These are phyloP conservation scores for Rhodophaea formosa DNA, from an alignment of 2,888 invertebrate genomes.

Conservation along the genomic window DNA sequence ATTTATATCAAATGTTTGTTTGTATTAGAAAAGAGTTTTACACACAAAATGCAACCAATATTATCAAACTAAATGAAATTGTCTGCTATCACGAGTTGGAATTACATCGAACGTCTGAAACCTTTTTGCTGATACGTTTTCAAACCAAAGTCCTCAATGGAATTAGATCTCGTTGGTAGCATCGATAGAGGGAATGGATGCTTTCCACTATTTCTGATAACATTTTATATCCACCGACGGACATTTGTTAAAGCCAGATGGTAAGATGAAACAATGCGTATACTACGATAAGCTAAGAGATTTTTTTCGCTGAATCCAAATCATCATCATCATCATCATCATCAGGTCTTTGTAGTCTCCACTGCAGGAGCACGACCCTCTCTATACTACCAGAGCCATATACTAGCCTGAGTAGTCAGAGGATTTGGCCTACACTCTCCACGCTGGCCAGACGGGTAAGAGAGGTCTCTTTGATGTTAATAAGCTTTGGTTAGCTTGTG, in stretches of 20 bases:
- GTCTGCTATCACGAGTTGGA: slow-evolving; percentile 1
- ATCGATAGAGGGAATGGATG: neutral
- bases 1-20: neutral
- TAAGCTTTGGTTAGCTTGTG: too few relatives aligned
- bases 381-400: too few relatives aligned
- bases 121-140: slow-evolving; percentile 1
- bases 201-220: slow-evolving; percentile 1
- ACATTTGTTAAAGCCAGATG: neutral
- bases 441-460: too few relatives aligned
- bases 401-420: too few relatives aligned
- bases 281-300: neutral
- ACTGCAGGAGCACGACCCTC: too few relatives aligned
- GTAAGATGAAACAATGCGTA: neutral
- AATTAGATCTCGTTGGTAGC: neutral
- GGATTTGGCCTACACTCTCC: too few relatives aligned
- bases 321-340: too few relatives aligned
- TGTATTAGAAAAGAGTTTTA: neutral
- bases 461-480: too few relatives aligned
- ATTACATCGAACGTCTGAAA: slow-evolving; percentile 5
- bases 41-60: neutral
- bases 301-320: too few relatives aligned
- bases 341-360: too few relatives aligned
- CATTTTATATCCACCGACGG: neutral
- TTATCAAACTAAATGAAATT: neutral
- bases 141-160: slow-evolving; percentile 3